Percentiles rank a stretch among this genome's conserved stretches.
phyloP scores from a whole-genome alignment of 2,113 vertebrate species.

The Vanacampus margaritifer region DNA sequence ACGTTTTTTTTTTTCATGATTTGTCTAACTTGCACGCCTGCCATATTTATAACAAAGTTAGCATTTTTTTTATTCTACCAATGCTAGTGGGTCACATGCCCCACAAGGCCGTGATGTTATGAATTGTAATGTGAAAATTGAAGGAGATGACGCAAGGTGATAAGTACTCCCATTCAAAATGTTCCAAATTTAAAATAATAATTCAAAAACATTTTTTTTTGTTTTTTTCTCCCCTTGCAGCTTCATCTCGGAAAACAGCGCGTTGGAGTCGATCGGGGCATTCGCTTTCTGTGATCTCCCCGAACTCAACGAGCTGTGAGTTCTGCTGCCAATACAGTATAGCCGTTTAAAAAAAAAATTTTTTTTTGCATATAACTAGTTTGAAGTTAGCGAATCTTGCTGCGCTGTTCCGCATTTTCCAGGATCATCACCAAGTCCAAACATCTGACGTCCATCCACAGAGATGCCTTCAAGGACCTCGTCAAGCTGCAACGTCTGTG shows the following conservation, averaged over 20 bases:
- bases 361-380: background rate
- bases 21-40: too few species aligned
- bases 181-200: too few species aligned
- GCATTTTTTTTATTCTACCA: too few species aligned
- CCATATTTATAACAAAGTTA: too few species aligned
- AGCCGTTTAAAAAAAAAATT: background rate
- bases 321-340: slow-evolving; percentile 10
- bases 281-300: slow-evolving; percentile 67
- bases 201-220: background rate
- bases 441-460: slow-evolving; percentile 63
- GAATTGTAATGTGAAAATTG: too few species aligned
- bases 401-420: slow-evolving; percentile 20
- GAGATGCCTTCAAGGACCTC: slow-evolving; percentile 65
- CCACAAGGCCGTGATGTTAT: too few species aligned
- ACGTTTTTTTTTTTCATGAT: too few species aligned
- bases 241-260: slow-evolving; percentile 58
- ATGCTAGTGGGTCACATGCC: too few species aligned
- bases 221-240: slow-evolving; percentile 40
- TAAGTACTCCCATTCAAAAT: too few species aligned
- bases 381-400: background rate
- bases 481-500: slow-evolving; percentile 64
- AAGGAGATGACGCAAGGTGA: too few species aligned
- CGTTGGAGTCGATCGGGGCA: slow-evolving; percentile 50
- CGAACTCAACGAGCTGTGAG: slow-evolving; percentile 66
- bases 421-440: slow-evolving; percentile 71